These are phyloP conservation scores for Drosophila pachea DNA, from an alignment of 1,140 invertebrate genomes.

Conservation along the genomic window DNA sequence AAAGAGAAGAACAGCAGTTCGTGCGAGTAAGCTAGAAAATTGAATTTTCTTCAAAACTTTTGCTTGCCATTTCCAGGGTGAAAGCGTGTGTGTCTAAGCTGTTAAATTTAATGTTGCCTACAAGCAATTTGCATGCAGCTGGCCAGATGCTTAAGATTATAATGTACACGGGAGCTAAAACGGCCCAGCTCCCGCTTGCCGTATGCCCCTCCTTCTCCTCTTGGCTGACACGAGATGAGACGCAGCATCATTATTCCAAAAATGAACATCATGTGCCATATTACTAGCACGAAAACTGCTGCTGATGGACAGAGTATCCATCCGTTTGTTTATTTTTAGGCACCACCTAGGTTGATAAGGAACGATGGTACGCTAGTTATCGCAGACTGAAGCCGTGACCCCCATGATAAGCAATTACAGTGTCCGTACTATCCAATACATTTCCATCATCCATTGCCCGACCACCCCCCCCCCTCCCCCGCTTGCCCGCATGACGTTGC, in stretches of 20 bases:
- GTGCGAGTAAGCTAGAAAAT: conserved; percentile 37
- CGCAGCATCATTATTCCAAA: conserved; percentile 20
- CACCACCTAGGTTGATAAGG: conserved; percentile 39
- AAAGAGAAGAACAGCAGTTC: conserved; percentile 18
- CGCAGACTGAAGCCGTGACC: conserved; percentile 32
- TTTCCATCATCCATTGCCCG: conserved; percentile 8
- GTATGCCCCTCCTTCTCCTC: not conserved
- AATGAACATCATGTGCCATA: conserved; percentile 28
- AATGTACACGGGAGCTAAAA: conserved; percentile 32
- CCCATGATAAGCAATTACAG: conserved; percentile 28
- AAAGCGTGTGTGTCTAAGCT: not conserved
- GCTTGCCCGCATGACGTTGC: conserved; percentile 27
- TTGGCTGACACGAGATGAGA: not conserved
- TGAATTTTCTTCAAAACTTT: conserved; percentile 41
- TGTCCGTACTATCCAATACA: not conserved
- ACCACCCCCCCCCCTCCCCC: conserved; percentile 2
- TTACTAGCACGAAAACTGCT: conserved; percentile 9
- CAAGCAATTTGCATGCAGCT: conserved; percentile 52
- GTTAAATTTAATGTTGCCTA: conserved; percentile 48
- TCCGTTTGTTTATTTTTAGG: conserved; percentile 36
- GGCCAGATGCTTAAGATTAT: conserved; percentile 47
- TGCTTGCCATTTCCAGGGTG: conserved; percentile 4
- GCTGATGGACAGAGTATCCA: too few relatives aligned
- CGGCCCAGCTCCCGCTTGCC: conserved; percentile 19
- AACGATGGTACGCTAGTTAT: conserved; percentile 24